Evolutionary conservation across 2,888 invertebrate species (phyloP), one percentile per base, ranked within the genome.

Genomic region (Caenorhabditis auriculariae): DNA sequence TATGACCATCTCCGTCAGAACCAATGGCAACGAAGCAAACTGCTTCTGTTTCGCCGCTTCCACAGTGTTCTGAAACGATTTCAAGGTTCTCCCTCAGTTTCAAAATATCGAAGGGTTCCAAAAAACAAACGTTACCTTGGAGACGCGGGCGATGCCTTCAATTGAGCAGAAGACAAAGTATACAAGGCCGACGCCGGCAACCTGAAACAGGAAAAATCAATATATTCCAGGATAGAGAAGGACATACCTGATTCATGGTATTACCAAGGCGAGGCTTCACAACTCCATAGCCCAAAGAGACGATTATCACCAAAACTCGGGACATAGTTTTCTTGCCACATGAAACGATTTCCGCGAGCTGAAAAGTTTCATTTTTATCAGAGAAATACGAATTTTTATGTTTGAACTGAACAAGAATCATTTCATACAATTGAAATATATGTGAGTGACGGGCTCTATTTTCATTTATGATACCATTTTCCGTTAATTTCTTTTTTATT

Each of bases 221-320:
- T 35, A 47, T 19, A 15, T 35, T 15, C 12, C 12, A 35, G n/a
- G 23, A 15, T 24, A 15, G 15, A 15, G 7, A 39, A 12, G 9
- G 19, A 42, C 46, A 7, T 29, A 63, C 64, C 74, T 91, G 88
- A 82, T 92, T 92, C 48, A 94, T 85, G 74, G 91, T 89, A 9
- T 91, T 88, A 24, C 93, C 93, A 35, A 94, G 85, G 19, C 93
- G 87, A 0, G 93, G 93, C 82, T 93, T 93, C 67, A 93, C 93
- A 75, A 94, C 93, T 45, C 94, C 94, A 84, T 93, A 94, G 45
- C 94, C 94, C 45, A 94, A 86, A 65, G 91, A 91, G 60, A 93
- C 93, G 56, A 94, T 92, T 56, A 95, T 90, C 68, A 94, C 91
- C 53, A 95, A 85, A 89, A 94, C 92, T 67, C 93, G 86, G 0